These are phyloP conservation scores for Parasteatoda tepidariorum DNA, from an alignment of 1,140 invertebrate species.

Conservation along the genomic window DNA sequence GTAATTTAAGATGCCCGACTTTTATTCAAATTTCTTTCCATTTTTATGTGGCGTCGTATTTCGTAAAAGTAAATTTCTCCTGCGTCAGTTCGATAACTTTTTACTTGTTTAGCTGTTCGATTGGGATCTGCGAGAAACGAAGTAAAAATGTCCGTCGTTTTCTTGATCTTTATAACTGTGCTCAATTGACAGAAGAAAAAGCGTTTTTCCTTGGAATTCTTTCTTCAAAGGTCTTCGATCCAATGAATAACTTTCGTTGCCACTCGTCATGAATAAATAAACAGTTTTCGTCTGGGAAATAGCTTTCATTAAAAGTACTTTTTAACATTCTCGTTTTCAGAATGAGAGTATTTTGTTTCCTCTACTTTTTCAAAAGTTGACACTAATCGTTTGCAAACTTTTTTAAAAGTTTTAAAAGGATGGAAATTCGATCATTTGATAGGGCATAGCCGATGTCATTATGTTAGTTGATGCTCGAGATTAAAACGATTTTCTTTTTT, in stretches of 20 bases:
- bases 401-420: background rate
- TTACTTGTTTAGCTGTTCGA: background rate
- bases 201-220: conserved; percentile 21
- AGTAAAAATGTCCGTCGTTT: background rate
- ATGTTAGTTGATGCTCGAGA: too few relatives aligned
- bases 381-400: background rate
- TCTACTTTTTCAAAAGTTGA: background rate
- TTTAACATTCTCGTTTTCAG: background rate
- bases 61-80: background rate
- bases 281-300: background rate
- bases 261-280: background rate
- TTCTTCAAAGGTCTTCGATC: conserved; percentile 37
- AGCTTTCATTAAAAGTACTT: background rate
- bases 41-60: background rate
- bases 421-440: too few relatives aligned
- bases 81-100: background rate
- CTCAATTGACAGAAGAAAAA: conserved; percentile 13
- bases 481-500: too few relatives aligned
- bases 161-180: conserved; percentile 11
- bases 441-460: too few relatives aligned
- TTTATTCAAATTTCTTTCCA: too few relatives aligned
- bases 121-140: background rate
- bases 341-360: background rate
- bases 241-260: background rate
- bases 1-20: too few relatives aligned